Evolutionary conservation across 1,140 invertebrate genomes (phyloP), one percentile per base, ranked within the genome.

Genomic region (Neuroterus valhalla): DNA sequence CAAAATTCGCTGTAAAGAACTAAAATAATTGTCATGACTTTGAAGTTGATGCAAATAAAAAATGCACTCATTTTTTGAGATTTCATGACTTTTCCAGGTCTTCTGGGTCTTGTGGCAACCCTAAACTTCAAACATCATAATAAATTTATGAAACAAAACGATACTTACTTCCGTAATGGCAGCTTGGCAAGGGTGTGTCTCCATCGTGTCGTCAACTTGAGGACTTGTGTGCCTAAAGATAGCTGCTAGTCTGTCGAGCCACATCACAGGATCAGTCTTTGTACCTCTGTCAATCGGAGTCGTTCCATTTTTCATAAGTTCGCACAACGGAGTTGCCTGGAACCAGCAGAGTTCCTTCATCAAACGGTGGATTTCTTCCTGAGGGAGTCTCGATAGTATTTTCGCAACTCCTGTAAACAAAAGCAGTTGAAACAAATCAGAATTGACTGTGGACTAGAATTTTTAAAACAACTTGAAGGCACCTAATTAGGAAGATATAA

Each of bases 171-270:
- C 95, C 45, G 92, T 92, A 26, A 98, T 91, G 50, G 96, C 95
- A 68, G 91, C 91, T 88, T 95, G 92, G 88, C 96, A 98, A 15
- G 97, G 97, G 92, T 98, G 96, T 45, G 90, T 79, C 78, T 92
- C 91, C 62, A 91, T 92, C 82, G 91, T 87, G 75, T 91, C 90
- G 10, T 92, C 91, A 78, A 92, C 91, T 48, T 90, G 88, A 48
- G 93, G 92, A 88, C 93, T 93, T 48, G 94, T 93, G 88, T 96
- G 92, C 75, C 95, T 94, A 89, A 99, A 98, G 76, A 99, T 93
- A 52, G 96, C 94, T 19, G 97, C 94, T 72, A 99, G 91, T 81
- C 98, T 92, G 91, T 99, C 98, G 48, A 99, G 90, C 96, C 97
- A 99, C 73, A 96, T 90, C 21, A 94, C 94, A n/a, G 98, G 97